phyloP scores from a whole-genome alignment of 2,113 vertebrate species.

The Sclerurus mexicanus region DNA sequence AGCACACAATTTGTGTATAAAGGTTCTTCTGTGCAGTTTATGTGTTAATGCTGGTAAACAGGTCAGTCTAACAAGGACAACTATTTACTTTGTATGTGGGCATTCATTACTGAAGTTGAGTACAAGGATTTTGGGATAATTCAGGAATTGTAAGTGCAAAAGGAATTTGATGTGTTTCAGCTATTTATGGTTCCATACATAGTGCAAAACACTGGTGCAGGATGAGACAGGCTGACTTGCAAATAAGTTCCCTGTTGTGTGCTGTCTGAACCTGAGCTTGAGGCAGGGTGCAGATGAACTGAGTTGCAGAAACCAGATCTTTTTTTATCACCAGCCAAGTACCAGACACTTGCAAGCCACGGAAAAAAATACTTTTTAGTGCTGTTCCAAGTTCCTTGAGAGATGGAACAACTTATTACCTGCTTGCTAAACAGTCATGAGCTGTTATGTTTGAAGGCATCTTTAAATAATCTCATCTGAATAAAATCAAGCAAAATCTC shows the following conservation, averaged over 20 bases:
- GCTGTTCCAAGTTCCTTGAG: neutral
- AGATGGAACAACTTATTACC: neutral
- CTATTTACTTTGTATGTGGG: accelerated
- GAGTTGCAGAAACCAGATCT: neutral
- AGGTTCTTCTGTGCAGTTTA: neutral
- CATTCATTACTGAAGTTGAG: neutral
- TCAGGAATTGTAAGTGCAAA: neutral
- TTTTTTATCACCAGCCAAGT: neutral
- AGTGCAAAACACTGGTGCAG: neutral
- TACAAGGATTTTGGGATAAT: neutral
- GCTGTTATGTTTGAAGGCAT: neutral
- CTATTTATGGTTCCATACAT: neutral
- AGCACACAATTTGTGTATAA: accelerated
- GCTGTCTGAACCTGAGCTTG: neutral
- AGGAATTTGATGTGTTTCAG: neutral
- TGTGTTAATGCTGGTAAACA: neutral
- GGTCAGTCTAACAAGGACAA: neutral
- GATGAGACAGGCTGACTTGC: neutral
- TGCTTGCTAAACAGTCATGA: neutral
- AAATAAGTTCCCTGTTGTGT: neutral
- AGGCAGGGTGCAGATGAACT: neutral
- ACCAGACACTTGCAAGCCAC: neutral
- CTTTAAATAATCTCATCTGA: neutral
- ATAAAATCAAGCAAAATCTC: neutral
- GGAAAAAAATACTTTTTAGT: neutral